Evolutionary conservation across 1,140 invertebrate species (phyloP).

Genomic region (Caenorhabditis remanei): DNA sequence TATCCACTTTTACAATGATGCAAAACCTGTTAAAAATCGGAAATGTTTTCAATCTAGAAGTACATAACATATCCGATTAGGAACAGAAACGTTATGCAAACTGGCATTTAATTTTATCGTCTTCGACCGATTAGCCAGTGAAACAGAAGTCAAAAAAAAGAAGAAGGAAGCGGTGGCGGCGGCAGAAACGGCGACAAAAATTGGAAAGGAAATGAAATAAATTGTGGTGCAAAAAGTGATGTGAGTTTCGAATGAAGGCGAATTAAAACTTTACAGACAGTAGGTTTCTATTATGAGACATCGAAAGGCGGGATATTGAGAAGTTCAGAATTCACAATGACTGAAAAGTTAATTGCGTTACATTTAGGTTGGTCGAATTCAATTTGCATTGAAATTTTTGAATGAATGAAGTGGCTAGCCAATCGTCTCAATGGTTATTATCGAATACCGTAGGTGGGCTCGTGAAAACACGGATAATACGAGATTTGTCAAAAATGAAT

Average conservation of each 20-base stretch:
- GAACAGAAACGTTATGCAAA: neutral
- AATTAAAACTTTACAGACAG: neutral
- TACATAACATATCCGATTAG: neutral
- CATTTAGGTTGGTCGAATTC: neutral
- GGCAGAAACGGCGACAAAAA: neutral
- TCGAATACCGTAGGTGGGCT: neutral
- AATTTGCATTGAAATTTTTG: constrained; percentile 7
- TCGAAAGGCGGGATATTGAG: neutral
- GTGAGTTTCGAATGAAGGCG: constrained; percentile 6
- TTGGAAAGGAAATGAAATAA: constrained; percentile 46
- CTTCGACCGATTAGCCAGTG: neutral
- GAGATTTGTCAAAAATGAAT: neutral
- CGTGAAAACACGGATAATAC: neutral
- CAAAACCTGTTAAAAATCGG: neutral
- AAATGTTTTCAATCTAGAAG: neutral
- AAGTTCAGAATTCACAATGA: constrained; percentile 53
- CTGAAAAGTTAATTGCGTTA: constrained; percentile 5
- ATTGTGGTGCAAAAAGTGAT: constrained; percentile 53
- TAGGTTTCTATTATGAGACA: constrained; percentile 9
- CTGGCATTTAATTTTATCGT: constrained; percentile 7
- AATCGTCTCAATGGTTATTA: neutral
- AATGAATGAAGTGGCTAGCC: neutral
- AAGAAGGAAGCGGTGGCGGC: neutral
- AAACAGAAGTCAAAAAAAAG: neutral
- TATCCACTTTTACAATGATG: no score